Evolutionary conservation across 23 tunicate species (phyloP), one percentile per base, ranked within the genome.

Genomic region (Clavelina lepadiformis): DNA sequence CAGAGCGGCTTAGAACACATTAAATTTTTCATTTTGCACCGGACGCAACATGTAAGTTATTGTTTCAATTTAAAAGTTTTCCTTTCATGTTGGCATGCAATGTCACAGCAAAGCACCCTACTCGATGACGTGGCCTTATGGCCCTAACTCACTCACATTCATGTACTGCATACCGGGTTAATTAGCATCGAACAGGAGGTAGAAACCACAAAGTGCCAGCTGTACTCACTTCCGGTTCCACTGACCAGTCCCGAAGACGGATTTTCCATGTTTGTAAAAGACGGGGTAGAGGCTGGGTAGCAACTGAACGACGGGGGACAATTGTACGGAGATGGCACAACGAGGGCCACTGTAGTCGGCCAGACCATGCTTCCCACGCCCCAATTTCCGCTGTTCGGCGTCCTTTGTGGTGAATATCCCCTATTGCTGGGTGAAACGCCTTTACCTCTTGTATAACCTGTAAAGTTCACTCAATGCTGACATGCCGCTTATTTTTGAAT

Each of bases 391-490:
- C 78, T 79, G 71, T 65, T 75, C 25, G 96, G 86, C 33, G 78
- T 67, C 33, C 64, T 56, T 31, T 87, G 96, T 3, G 96, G 96
- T 35, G 96, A 87, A 68, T 72, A 87, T 19, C 96, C n/a, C n/a
- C n/a, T 82, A 47, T 74, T 78, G 27, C 77, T 31, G 33, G 84
- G 84, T 3, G 94, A 78, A 22, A 72, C 80, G 58, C 85, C 72
- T 71, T 86, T 63, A 8, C 80, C 94, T 36, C 94, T 55, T 27
- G 94, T 77, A 61, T 77, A 86, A 35, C 94, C 94, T 86, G 68
- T 27, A 28, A 58, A 15, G 0, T 28, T 37, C 20, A 11, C 23
- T 32, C 27, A 51, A 46, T 33, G 28, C 31, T 52, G 11, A n/a
- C n/a, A n/a, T n/a, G n/a, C n/a, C n/a, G n/a, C n/a, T n/a, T n/a